Evolutionary conservation across 2,797 vertebrate species (phyloP), one percentile per base, ranked within the genome.

Genomic region (Nannoperca obscura): DNA sequence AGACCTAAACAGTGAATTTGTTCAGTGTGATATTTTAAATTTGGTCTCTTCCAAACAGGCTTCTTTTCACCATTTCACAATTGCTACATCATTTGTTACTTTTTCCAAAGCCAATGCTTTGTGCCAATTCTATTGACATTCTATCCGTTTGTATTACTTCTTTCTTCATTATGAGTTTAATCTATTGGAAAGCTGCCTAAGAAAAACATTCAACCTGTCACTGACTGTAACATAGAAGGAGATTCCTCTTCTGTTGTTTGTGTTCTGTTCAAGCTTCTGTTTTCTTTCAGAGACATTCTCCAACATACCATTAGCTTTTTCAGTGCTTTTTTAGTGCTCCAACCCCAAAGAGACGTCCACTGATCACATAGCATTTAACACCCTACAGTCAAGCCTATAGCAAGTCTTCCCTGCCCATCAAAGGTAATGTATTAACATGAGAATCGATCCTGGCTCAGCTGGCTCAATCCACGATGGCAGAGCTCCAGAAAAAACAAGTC

Each of bases 391-490:
- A 11, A 68, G 63, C 34, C 20, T 10, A 10, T 3, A 24, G 27
- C 44, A 5, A 9, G 24, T 20, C 30, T 30, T 49, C 49, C 59
- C 81, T 76, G 71, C 64, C 76, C 61, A 67, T 79, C 71, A 81
- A 11, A 75, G 47, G 59, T 55, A 57, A 69, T 49, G 36, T 62
- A 78, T 85, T 64, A 76, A 76, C 60, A 80, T 34, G 22, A 68
- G 64, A 59, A 79, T 80, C 53, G 42, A 83, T 83, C 72, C n/a
- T 4, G 49, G 44, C 78, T 85, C 61, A 11, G 68, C 64, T 49
- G 66, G 53, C 67, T 50, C 13, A 0, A 38, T 46, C 40, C 52
- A 22, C 8, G 0, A 5, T 42, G 73, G 63, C 75, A 42, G 50
- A 36, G 40, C 0, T 32, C 63, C 71, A 68, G 14, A 57, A 70